Evolutionary conservation across 1,140 invertebrate species (phyloP).

Genomic region (Drosophila asahinai): DNA sequence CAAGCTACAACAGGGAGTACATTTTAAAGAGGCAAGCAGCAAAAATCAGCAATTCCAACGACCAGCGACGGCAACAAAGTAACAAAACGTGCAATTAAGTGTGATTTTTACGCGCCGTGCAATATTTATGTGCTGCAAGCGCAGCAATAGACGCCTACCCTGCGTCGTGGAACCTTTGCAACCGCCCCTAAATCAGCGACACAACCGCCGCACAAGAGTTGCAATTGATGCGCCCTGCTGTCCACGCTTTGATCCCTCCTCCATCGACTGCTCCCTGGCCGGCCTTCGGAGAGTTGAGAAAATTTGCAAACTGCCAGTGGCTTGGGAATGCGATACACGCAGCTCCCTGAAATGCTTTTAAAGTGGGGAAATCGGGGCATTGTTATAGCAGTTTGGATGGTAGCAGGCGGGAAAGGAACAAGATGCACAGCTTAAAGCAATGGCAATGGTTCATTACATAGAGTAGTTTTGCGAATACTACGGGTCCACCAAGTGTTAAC

Average conservation of each 20-base stretch:
- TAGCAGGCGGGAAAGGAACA: background rate
- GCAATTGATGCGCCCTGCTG: slow-evolving; percentile 53
- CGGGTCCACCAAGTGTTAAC: background rate
- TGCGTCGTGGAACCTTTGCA: background rate
- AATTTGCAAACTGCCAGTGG: slow-evolving; percentile 54
- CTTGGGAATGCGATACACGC: slow-evolving; percentile 45
- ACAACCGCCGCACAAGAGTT: slow-evolving; percentile 49
- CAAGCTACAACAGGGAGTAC: background rate
- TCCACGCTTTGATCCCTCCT: background rate
- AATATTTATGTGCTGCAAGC: slow-evolving; percentile 62
- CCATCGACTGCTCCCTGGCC: background rate
- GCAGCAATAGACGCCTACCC: slow-evolving; percentile 41
- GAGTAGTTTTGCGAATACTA: slow-evolving; percentile 55
- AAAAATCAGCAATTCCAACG: slow-evolving; percentile 13
- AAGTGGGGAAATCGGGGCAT: slow-evolving; percentile 4
- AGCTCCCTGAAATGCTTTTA: slow-evolving; percentile 27
- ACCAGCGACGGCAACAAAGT: slow-evolving; percentile 58
- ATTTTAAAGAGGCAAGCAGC: slow-evolving; percentile 17
- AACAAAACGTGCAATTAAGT: slow-evolving; percentile 76
- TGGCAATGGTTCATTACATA: background rate
- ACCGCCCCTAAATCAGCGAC: slow-evolving; percentile 52
- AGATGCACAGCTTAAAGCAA: slow-evolving; percentile 37
- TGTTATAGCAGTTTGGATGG: background rate
- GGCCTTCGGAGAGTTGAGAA: slow-evolving; percentile 29
- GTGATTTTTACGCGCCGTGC: slow-evolving; percentile 66